Conservation (phyloP, 2,888 invertebrate genomes). For the Oligia latruncula region DNA sequence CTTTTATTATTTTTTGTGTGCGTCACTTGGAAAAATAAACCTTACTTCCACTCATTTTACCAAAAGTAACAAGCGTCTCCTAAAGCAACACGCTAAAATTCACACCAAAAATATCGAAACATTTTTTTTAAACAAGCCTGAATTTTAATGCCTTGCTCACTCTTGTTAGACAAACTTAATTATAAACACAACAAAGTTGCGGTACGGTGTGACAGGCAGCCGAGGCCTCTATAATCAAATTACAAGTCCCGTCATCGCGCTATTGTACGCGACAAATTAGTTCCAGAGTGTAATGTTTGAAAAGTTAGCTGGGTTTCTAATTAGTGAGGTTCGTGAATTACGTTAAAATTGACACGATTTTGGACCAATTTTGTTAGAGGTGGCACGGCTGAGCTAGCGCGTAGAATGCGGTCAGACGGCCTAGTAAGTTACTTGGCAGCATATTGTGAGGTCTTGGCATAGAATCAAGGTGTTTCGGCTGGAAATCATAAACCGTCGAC, state of each 20-base stretch:
- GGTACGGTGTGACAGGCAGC: slow-evolving; percentile 54
- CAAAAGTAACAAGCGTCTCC: neutral
- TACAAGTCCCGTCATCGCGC: slow-evolving; percentile 63
- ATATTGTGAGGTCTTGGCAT: neutral
- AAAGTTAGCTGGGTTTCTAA: slow-evolving; percentile 71
- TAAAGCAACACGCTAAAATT: slow-evolving; percentile 11
- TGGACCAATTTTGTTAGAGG: slow-evolving; percentile 29
- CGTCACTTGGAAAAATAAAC: neutral
- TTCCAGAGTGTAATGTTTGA: slow-evolving; percentile 72
- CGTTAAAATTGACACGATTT: slow-evolving; percentile 71
- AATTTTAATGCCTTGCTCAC: slow-evolving; percentile 49
- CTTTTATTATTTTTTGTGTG: neutral
- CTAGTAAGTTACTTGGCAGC: neutral
- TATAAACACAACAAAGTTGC: slow-evolving; percentile 58
- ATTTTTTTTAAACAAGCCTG: slow-evolving; percentile 35
- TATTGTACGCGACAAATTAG: slow-evolving; percentile 69
- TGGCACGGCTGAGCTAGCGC: neutral
- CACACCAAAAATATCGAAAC: slow-evolving; percentile 17
- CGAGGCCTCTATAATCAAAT: slow-evolving; percentile 68
- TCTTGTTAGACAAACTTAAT: slow-evolving; percentile 57
- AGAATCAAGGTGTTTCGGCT: neutral
- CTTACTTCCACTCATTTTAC: neutral
- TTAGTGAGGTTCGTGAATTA: slow-evolving; percentile 69
- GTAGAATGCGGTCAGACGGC: neutral
- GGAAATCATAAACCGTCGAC: neutral